A percentile compares a stretch with the other conserved stretches of the same genome.
phyloP scores from a whole-genome alignment of 2,888 invertebrate genomes.

The Trimorus sp. region DNA sequence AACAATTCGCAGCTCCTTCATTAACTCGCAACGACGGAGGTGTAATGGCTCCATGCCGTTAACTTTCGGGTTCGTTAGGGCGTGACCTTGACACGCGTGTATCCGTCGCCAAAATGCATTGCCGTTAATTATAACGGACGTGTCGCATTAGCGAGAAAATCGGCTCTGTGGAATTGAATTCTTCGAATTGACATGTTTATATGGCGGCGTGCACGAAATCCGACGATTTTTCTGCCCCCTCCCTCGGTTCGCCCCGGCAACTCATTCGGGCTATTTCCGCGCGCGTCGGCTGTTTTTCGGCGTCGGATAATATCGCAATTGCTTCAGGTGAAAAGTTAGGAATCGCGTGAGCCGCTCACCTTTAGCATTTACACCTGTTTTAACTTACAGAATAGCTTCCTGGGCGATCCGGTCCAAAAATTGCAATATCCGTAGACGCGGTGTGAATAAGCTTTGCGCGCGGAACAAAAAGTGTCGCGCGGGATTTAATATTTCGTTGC shows the following conservation, averaged over 20 bases:
- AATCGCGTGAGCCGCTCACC: conserved; percentile 66
- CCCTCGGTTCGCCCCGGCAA: conserved; percentile 22
- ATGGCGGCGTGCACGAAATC: conserved; percentile 22
- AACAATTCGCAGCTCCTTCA: conserved; percentile 25
- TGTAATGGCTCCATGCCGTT: conserved; percentile 35
- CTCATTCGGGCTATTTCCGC: conserved; percentile 59
- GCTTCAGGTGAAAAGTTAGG: conserved; percentile 62
- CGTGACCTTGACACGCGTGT: conserved; percentile 45
- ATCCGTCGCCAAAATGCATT: conserved; percentile 24
- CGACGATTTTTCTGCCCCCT: conserved; percentile 25
- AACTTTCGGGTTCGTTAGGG: conserved; percentile 48
- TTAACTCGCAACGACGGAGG: conserved; percentile 18
- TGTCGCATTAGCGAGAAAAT: conserved; percentile 44
- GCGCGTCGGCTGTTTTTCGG: conserved; percentile 32
- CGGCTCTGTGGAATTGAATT: not conserved
- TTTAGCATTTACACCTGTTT: conserved; percentile 65
- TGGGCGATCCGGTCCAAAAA: conserved; percentile 62
- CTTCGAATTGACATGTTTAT: conserved; percentile 35
- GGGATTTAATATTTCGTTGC: not conserved
- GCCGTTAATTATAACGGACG: conserved; percentile 39
- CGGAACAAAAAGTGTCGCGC: conserved; percentile 42
- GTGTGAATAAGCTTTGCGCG: conserved; percentile 54
- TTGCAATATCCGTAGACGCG: conserved; percentile 65
- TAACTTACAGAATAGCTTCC: conserved; percentile 67
- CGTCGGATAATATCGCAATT: conserved; percentile 63